A percentile compares a stretch with the other conserved stretches of the same genome.
Conservation (phyloP, 2,888 invertebrate species). For the Calameuta pallipes region DNA sequence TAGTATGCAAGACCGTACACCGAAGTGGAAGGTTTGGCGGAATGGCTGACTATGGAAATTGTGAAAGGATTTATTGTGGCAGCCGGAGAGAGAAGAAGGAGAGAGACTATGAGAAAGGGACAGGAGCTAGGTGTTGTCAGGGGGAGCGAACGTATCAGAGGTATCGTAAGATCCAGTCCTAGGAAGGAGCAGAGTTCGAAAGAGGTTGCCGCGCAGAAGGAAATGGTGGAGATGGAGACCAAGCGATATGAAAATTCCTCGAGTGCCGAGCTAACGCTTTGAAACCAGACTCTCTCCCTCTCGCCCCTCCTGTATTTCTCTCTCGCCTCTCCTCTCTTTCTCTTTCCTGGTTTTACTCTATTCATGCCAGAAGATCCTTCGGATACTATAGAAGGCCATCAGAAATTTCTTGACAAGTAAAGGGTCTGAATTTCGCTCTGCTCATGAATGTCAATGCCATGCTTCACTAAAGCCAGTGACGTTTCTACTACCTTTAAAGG, state of each 20-base stretch:
- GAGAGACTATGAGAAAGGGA: background rate
- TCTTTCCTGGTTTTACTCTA: background rate
- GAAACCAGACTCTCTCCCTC: constrained; percentile 14
- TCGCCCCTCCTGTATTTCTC: background rate
- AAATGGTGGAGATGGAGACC: constrained; percentile 1
- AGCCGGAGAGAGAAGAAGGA: background rate
- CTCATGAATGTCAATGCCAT: background rate
- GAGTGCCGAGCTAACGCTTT: constrained; percentile 22
- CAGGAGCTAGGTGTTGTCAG: background rate
- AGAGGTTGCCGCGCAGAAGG: background rate
- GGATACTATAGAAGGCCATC: background rate
- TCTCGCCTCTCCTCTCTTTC: background rate
- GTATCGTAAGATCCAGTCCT: background rate
- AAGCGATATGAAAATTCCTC: constrained; percentile 23
- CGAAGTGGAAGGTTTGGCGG: background rate
- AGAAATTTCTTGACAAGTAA: background rate
- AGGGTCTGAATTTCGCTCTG: background rate
- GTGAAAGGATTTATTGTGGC: background rate
- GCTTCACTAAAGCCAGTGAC: background rate
- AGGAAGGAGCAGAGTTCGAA: background rate
- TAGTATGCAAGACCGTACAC: background rate
- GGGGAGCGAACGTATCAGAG: background rate
- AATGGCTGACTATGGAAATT: background rate
- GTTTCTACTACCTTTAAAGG: background rate
- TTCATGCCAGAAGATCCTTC: background rate